These are phyloP conservation scores for Oedothorax gibbosus DNA, from an alignment of 1,140 invertebrate species.

Conservation along the genomic window DNA sequence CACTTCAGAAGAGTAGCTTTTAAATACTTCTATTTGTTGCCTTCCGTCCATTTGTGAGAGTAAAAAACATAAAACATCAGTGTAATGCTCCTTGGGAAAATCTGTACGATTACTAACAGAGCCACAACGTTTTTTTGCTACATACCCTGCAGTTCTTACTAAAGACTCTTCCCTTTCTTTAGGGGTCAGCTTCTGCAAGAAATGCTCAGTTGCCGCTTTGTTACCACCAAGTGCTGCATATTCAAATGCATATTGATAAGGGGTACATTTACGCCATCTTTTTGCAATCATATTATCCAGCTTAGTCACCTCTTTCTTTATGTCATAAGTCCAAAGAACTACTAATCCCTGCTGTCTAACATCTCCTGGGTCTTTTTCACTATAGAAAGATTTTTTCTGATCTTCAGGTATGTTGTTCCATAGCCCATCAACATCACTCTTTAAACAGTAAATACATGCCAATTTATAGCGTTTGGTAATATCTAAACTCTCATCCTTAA, in stretches of 20 bases:
- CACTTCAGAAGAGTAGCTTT: neutral
- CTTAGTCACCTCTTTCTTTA: neutral
- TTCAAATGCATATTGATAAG: conserved; percentile 28
- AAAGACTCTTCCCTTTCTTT: conserved; percentile 25
- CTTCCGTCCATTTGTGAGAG: conserved; percentile 31
- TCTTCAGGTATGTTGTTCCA: conserved; percentile 7
- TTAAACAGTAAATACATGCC: conserved; percentile 32
- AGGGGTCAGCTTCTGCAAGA: conserved; percentile 21
- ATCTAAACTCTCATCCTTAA: conserved; percentile 27
- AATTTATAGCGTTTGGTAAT: conserved; percentile 31
- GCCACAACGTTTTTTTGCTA: neutral
- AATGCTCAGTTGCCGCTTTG: conserved; percentile 32
- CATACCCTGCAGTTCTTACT: conserved; percentile 14
- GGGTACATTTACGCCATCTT: neutral
- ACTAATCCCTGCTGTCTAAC: conserved; percentile 5
- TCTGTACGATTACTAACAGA: neutral
- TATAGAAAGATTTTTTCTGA: neutral
- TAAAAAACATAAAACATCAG: conserved; percentile 45
- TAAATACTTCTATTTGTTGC: conserved; percentile 27
- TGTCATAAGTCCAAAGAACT: conserved; percentile 11
- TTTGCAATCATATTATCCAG: neutral
- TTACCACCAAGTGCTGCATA: conserved; percentile 43
- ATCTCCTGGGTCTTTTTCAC: neutral
- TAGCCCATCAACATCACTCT: neutral
- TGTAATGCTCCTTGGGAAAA: conserved; percentile 26